Evolutionary conservation across 30 jellyfish, hydroid and myxozoan genomes (phyloP), one percentile per base, ranked within the genome.

Genomic region (Aurelia sp.): DNA sequence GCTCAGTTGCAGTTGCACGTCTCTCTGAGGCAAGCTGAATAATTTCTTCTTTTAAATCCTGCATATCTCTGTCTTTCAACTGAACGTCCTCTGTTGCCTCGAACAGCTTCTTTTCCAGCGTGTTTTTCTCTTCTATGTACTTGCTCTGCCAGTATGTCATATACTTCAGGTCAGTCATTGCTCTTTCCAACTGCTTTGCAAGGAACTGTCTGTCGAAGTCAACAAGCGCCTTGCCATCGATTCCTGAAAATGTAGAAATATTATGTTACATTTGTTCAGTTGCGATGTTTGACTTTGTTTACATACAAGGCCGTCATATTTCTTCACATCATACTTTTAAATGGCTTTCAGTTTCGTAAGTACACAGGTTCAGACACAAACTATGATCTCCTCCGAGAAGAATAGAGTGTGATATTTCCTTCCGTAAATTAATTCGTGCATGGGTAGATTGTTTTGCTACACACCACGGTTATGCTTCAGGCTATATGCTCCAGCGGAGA

Each of bases 141-240:
- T 81, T 91, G 53, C 85, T 66, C 11, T 73, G 94, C 82, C 80
- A 71, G 23, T 76, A 85, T 53, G 96, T 81, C 96, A 91, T 79
- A 67, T 82, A 35, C 57, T 86, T 90, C 78, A 85, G 74, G 82
- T 86, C 98, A 15, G 51, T 55, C 66, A 67, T 64, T 17, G 96
- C 92, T 22, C 89, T 87, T 35, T 86, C 91, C 31, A 91, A 79
- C 44, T 91, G 98, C 21, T 85, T 91, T 59, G 98, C 92, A 17
- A 91, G 94, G 61, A 82, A 76, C 35, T 78, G 81, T 3, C 98
- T 92, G 55, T 91, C 98, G 74, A 81, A 91, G 69, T 91, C 98
- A 37, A 91, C 59, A 11, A 78, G 76, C 8, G 92, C 98, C 48
- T 91, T 91, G 10, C 92, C 98, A 31, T 95, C 86, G 4, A 91